Base-by-base conservation (phyloP, 1,140 invertebrate species). In the Orius insidiosus region DNA sequence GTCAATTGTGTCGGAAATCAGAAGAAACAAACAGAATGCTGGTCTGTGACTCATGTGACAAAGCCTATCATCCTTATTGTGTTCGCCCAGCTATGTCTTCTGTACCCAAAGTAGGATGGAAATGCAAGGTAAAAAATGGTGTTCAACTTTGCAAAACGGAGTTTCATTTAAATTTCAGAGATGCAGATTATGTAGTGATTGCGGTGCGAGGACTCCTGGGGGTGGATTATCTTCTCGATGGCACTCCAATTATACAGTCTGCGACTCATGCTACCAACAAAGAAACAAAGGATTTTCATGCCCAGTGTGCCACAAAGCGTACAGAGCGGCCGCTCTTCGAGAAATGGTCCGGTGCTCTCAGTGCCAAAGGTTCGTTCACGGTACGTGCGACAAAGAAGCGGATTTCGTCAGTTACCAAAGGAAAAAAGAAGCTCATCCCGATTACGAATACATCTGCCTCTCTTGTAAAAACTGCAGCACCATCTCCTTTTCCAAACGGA, bases 251-350 rank as follows among this genome's bases (percentile, higher is more conserved):
- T 96, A 90, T 63, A 92, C 90, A 0, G 87, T 96, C 36, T 97
- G 92, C 68, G 92, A 96, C 68, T 92, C 87, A 6, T 97, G 93
- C 65, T 95, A 96, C 67, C 92, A 96, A 61, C 90, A 96, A 62
- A 69, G 90, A 19, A 96, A 95, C 64, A 96, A 96, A 63, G 90
- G 93, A 24, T 81, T 85, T 46, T 90, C 81, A 36, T 96, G 93
- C 67, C 90, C 90, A 8, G 64, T 95, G n/a, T 97, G 93, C 65
- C 78, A 84, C 39, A 81, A 86, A 58, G 90, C 90, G 0, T 95
- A 96, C 64, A 70, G 92, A 49, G 85, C 89, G 35, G 85, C 88
- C 35, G 85, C 85, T 8, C 83, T 92, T 63, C 75, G 88, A 51
- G 85, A 88, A 63, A 95, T 96, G 90, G 80, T 90, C 7, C 85